phyloP scores from a whole-genome alignment of 1,140 invertebrate genomes.

The Zaprionus davidi region DNA sequence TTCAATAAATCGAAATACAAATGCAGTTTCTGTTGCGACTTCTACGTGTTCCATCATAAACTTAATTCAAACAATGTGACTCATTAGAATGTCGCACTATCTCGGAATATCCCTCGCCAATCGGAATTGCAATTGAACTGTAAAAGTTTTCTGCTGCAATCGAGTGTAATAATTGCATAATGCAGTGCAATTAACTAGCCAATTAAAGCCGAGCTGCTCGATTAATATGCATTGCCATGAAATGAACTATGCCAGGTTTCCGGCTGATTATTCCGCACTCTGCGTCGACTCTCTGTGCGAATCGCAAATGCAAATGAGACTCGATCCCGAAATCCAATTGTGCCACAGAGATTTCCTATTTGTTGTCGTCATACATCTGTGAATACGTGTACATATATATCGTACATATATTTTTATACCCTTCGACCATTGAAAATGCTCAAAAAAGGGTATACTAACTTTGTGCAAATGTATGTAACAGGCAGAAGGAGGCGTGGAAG shows the following conservation, averaged over 20 bases:
- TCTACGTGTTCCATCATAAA: neutral
- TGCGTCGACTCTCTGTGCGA: neutral
- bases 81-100: neutral
- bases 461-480: too few relatives aligned
- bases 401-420: constrained; percentile 1
- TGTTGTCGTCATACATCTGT: neutral
- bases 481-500: too few relatives aligned
- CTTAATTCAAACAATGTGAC: neutral
- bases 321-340: constrained; percentile 13
- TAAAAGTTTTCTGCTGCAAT: constrained; percentile 23
- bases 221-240: constrained; percentile 48
- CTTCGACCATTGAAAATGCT: too few relatives aligned
- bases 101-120: neutral
- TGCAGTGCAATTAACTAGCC: constrained; percentile 42
- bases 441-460: too few relatives aligned
- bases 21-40: too few relatives aligned
- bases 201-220: constrained; percentile 41
- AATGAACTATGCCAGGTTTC: constrained; percentile 25
- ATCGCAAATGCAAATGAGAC: constrained; percentile 35
- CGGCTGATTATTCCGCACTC: constrained; percentile 19
- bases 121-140: constrained; percentile 1
- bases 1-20: too few relatives aligned
- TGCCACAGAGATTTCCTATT: constrained; percentile 16
- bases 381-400: neutral
- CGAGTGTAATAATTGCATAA: constrained; percentile 41